Evolutionary conservation across 2,113 vertebrate species (phyloP).

Genomic region (Xiphorhynchus elegans): DNA sequence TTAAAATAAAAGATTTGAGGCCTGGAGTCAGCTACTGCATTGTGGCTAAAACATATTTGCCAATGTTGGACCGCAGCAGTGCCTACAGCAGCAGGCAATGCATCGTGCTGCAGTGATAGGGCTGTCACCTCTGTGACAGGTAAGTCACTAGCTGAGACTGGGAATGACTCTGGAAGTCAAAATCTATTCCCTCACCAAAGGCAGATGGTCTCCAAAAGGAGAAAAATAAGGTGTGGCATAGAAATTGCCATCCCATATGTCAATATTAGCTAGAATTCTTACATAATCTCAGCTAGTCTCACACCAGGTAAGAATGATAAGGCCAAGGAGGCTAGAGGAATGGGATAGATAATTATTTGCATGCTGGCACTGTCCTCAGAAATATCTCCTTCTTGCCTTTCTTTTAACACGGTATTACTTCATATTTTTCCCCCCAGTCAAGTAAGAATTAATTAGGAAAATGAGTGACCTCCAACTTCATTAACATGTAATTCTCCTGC

Average conservation of each 20-base stretch:
- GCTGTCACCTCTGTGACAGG: not conserved
- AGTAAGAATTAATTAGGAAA: not conserved
- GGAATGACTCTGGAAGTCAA: not conserved
- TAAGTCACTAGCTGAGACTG: not conserved
- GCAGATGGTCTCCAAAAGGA: not conserved
- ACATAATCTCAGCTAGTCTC: not conserved
- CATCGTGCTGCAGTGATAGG: not conserved
- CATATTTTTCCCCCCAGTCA: not conserved
- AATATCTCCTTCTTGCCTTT: not conserved
- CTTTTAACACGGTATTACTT: not conserved
- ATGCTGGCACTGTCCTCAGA: not conserved
- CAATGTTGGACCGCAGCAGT: constrained; percentile 54
- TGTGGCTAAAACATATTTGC: constrained; percentile 19
- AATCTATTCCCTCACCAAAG: not conserved
- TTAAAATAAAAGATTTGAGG: constrained; percentile 53
- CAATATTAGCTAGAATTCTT: not conserved
- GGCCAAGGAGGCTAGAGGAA: not conserved
- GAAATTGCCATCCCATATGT: not conserved
- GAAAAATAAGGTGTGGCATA: not conserved
- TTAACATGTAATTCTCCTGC: not conserved
- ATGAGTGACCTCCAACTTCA: not conserved
- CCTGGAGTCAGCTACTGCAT: constrained; percentile 53
- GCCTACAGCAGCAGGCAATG: constrained; percentile 56
- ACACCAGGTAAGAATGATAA: not conserved
- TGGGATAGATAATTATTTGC: not conserved